Evolutionary conservation across 37 sponge, comb jelly and placozoan species (phyloP), one percentile per base, ranked within the genome.

Genomic region (Diacarnus erythraeanus): DNA sequence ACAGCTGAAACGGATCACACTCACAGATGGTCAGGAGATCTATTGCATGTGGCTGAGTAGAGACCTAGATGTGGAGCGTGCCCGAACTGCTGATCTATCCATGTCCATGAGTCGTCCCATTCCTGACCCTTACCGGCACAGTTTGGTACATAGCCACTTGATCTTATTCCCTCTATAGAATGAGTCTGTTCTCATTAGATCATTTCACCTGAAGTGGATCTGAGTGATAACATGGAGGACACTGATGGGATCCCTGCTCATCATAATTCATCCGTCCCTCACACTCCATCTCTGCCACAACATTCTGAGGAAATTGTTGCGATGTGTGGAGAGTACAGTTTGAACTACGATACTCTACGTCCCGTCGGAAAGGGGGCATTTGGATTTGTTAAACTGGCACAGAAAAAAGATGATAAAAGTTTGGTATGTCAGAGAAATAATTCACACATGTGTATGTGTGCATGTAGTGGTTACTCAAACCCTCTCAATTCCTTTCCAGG

Each of bases 321-420:
- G 8, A 38, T 65, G 54, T 76, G 74, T 17, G 97, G 97, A 27
- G 91, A 87, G 74, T 96, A 94, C 68, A 65, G 15, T 3, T 40
- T 63, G 17, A 64, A 41, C 59, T 96, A 94, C 57, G 77, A 83
- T 39, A 94, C 86, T 18, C 76, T 91, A 39, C 74, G 44, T 38
- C 60, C 82, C 37, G 74, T 96, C 56, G 97, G 97, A 1, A 91
- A 88, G 42, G 97, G 97, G 64, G 97, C 97, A 0, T 96, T 96
- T 82, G 97, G 97, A 30, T 88, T 88, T 79, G 97, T 96, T 35
- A 84, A 80, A n/a, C 43, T 85, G 29, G 92, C 95, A 18, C 63
- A 69, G 65, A 82, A 72, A 25, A 78, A 38, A 30, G 84, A 78
- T 20, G 80, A 86, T 1, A 38, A 17, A 10, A 8, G 23, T 9